phyloP scores from a whole-genome alignment of 2,113 vertebrate genomes.

The Glaucomys volans region DNA sequence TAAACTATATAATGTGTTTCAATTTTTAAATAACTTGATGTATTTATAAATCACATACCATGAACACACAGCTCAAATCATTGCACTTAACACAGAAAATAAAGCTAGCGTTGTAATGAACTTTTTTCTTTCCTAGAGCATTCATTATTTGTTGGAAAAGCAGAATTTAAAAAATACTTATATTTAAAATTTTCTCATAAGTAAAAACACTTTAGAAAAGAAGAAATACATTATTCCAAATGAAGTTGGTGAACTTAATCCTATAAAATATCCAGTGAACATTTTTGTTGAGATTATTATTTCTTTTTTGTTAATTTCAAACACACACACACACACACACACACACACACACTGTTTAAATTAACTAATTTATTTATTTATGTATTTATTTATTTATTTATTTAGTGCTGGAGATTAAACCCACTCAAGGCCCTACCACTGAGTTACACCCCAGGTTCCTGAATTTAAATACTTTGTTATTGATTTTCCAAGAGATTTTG shows the following conservation, averaged over 20 bases:
- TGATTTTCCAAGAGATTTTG: conserved; percentile 1
- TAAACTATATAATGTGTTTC: background rate
- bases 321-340: background rate
- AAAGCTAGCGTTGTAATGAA: background rate
- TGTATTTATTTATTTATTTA: background rate
- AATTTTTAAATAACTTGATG: background rate
- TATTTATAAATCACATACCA: background rate
- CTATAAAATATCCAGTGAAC: background rate
- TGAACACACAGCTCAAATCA: background rate
- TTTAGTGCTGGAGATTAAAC: background rate
- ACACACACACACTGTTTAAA: no score
- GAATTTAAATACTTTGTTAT: conserved; percentile 13
- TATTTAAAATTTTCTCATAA: conserved; percentile 29
- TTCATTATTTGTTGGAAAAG: background rate
- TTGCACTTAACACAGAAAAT: background rate
- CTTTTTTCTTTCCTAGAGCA: background rate
- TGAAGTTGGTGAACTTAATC: background rate
- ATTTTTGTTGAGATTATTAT: conserved; percentile 3
- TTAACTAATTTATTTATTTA: background rate
- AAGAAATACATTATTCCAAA: background rate
- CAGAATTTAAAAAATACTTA: conserved; percentile 20
- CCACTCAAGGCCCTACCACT: background rate
- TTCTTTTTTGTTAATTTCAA: conserved; percentile 44
- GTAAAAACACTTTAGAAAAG: conserved; percentile 36
- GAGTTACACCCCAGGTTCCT: background rate